Base-by-base conservation (phyloP, 2,888 invertebrate species). In the Tuberolachnus salignus region DNA sequence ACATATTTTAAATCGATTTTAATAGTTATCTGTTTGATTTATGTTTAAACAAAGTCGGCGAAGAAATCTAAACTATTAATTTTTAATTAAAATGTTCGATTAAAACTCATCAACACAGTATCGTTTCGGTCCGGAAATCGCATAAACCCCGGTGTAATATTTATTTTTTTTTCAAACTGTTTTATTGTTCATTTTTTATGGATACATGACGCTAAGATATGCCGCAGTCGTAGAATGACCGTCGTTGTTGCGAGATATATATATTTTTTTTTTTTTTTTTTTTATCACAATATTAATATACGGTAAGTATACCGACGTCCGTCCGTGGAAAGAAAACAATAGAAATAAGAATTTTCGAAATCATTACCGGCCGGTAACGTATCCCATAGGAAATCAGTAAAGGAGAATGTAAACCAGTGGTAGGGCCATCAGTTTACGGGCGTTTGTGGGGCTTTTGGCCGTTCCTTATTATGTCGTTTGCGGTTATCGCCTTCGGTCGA, bases 301-400 rank as follows among this genome's bases (percentile, higher is more conserved):
- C 26, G 46, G 13, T 57, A 34, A 34, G 34, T 34, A 34, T 34
- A 34, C 34, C 3, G 34, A 34, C 34, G 23, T 19, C 26, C 42
- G 55, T 55, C 14, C 59, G 46, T 26, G 21, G 10, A 13, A 44
- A 23, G 42, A 23, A 53, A 63, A 63, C 63, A 42, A 53, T 64
- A 53, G n/a, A n/a, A n/a, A n/a, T n/a, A n/a, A n/a, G 73, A 64
- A 23, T 74, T 74, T 42, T 53, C n/a, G 42, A 74, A 74, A 74
- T 64, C 64, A 53, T 74, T 64, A 74, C 73, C 61, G 34, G 49
- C 49, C 61, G 19, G 61, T 73, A 66, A 75, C 75, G 57, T 55
- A 75, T 69, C 78, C 67, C 78, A 59, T 16, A 78, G 78, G 78
- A 78, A 78, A 78, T 78, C 69, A 69, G 75, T 64, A 64, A 34